These are phyloP conservation scores for Cotesia congregata DNA, from an alignment of 2,888 invertebrate genomes.

Conservation along the genomic window DNA sequence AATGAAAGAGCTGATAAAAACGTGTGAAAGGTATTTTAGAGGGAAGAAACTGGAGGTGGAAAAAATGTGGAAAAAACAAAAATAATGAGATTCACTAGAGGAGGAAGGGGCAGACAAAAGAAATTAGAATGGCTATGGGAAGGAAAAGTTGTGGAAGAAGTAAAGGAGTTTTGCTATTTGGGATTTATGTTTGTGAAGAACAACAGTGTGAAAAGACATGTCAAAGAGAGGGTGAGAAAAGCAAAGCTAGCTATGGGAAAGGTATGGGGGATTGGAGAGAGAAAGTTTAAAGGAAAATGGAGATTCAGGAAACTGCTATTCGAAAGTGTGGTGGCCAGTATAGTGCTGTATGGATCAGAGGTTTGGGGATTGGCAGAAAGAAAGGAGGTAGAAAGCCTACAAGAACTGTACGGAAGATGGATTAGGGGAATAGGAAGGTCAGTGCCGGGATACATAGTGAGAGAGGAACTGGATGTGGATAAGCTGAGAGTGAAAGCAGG, in stretches of 20 bases:
- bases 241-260: conserved; percentile 31
- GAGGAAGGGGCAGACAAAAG: background rate
- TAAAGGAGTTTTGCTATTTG: conserved; percentile 7
- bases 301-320: conserved; percentile 33
- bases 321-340: conserved; percentile 28
- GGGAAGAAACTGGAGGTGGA: background rate
- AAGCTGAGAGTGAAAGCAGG: too few species aligned
- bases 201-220: background rate
- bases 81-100: background rate
- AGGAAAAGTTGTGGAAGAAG: conserved; percentile 11
- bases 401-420: conserved; percentile 7
- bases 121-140: background rate
- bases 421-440: conserved; percentile 8
- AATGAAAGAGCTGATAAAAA: background rate
- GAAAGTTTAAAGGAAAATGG: conserved; percentile 29
- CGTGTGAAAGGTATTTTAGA: background rate
- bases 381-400: conserved; percentile 20
- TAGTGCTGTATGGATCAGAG: conserved; percentile 35
- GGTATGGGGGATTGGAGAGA: conserved; percentile 43
- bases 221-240: background rate
- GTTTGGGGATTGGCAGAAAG: conserved; percentile 42
- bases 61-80: background rate
- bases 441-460: conserved; percentile 8
- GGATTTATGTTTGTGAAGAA: background rate
- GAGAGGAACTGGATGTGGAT: background rate